These are phyloP conservation scores for Drosophila nigrodunni DNA, from an alignment of 1,140 invertebrate species.

Conservation along the genomic window DNA sequence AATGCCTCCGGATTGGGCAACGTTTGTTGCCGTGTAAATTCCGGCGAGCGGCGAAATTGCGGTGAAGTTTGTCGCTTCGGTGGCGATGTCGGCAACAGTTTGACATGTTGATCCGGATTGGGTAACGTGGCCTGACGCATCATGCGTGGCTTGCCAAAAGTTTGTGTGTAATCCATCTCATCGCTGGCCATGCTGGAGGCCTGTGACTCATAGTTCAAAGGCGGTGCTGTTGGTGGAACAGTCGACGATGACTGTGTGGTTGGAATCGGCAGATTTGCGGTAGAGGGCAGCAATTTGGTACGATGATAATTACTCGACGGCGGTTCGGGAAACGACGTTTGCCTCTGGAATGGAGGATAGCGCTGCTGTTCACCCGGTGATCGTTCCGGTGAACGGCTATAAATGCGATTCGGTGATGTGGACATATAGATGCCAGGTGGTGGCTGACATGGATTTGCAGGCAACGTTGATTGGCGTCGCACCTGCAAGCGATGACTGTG, in stretches of 20 bases:
- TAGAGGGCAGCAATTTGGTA: constrained; percentile 74
- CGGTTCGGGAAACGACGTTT: constrained; percentile 80
- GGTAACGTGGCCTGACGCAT: constrained; percentile 81
- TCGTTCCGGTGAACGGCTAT: constrained; percentile 82
- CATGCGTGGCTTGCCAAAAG: constrained; percentile 76
- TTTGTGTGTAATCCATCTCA: constrained; percentile 61
- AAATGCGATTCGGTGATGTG: constrained; percentile 81
- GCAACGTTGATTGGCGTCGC: constrained; percentile 82
- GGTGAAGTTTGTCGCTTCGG: constrained; percentile 83
- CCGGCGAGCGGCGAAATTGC: constrained; percentile 81
- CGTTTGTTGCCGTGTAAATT: constrained; percentile 83
- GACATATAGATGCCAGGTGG: constrained; percentile 75
- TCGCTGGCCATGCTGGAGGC: constrained; percentile 66
- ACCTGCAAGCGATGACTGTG: constrained; percentile 75
- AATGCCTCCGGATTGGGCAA: constrained; percentile 83
- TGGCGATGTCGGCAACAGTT: constrained; percentile 82
- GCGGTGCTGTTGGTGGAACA: constrained; percentile 34
- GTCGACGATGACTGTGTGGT: constrained; percentile 28
- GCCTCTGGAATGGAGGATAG: constrained; percentile 82
- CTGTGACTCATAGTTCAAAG: constrained; percentile 69
- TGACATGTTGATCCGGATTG: constrained; percentile 84
- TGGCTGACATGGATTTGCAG: constrained; percentile 72
- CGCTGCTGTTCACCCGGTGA: constrained; percentile 80
- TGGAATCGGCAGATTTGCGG: constrained; percentile 46
- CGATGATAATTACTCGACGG: constrained; percentile 71